Evolutionary conservation across 1,140 invertebrate genomes (phyloP), one percentile per base, ranked within the genome.

Genomic region (Neocloeon triangulifer): DNA sequence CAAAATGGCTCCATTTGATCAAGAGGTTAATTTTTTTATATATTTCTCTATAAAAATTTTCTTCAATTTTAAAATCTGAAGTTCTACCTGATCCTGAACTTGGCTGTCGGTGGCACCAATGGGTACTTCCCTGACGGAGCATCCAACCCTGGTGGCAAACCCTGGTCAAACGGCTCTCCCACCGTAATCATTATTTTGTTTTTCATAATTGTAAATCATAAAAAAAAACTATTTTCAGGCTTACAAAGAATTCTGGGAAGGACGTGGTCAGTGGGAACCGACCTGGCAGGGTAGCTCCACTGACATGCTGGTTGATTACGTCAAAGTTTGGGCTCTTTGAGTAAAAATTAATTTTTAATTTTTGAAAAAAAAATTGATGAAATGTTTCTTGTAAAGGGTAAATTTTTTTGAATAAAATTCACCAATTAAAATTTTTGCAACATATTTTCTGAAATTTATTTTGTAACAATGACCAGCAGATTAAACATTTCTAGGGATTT

Each of bases 61-160:
- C n/a, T n/a, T n/a, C n/a, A n/a, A n/a, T n/a, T n/a, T n/a, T n/a
- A n/a, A n/a, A n/a, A n/a, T n/a, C n/a, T n/a, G n/a, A n/a, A 71
- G 61, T 73, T 73, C 47, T 69, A 69, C 40, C 38, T 74, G 9
- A 62, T 73, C 25, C 48, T 73, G 10, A 71, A 73, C 45, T 39
- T 69, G 40, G 67, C 68, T 41, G 59, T 68, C 26, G 68, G 66
- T n/a, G 68, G 67, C 23, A 63, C 59, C 3, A 58, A 56, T 31
- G 58, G 54, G 8, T 69, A 55, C 46, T 68, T 69, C 52, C 62
- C 64, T 12, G 67, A 71, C 37, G 45, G 41, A 14, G 52, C 48
- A 19, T 30, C 32, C 8, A 59, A 59, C 37, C 56, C 58, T 2
- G 39, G 44, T 31, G 37, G 50, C 8, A 69, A 69, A 41, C 68